Evolutionary conservation across 1,140 invertebrate species (phyloP), one percentile per base, ranked within the genome.

Genomic region (Dryas iulia): DNA sequence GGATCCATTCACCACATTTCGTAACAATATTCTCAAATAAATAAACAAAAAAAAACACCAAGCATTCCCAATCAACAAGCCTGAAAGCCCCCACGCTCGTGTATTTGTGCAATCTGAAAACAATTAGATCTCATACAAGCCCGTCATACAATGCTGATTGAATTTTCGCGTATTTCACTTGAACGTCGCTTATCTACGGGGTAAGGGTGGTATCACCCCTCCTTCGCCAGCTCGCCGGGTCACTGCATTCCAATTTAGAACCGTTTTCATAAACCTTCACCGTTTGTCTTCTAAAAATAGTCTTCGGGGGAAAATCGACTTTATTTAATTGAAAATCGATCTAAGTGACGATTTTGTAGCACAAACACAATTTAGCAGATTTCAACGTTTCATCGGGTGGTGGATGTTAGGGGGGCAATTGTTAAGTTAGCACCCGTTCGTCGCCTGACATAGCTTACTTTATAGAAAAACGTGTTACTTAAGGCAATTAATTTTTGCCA

Each of bases 211-310:
- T 26, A 10, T 11, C 24, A n/a, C 24, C n/a, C 53, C 53, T 11
- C 39, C 35, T 33, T 24, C 26, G 35, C 54, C 24, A 33, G 35
- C 59, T 65, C 62, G 28, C 61, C 71, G 74, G 79, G 71, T 79
- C 74, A 76, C 59, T 81, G 79, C 69, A 74, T 81, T 81, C 71
- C 77, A 78, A 81, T 81, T 76, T 72, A 77, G 72, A 77, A 58
- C 63, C 65, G 69, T 72, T 72, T 75, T 69, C 74, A 78, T 75
- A 76, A 75, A 66, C 71, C 61, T 68, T 31, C 54, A 35, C 7
- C 60, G 18, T 52, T 60, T 61, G 28, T 24, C 25, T 33, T 52
- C 26, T 56, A 10, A 18, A 61, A 61, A 66, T 52, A 62, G 57
- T 35, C 26, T 57, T 52, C 23, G 56, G 4, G 11, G 24, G 60